Percentiles rank a stretch among this genome's conserved stretches.
phyloP scores from a whole-genome alignment of 2,113 vertebrate species.

The Elgaria multicarinata region DNA sequence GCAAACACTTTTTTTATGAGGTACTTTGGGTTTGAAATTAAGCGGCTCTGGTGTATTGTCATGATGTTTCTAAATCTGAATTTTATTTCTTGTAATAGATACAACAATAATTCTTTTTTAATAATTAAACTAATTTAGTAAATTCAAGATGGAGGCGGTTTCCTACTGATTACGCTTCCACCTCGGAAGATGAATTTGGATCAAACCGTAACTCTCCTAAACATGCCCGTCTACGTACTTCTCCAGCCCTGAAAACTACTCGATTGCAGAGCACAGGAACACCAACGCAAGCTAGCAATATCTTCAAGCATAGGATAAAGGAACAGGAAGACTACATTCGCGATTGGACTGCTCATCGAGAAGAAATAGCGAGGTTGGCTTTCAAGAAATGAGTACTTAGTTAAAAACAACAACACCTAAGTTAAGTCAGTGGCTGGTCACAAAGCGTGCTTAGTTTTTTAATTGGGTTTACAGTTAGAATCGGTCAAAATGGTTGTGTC shows the following conservation, averaged over 20 bases:
- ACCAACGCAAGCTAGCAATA: slow-evolving; percentile 79
- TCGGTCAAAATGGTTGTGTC: background rate
- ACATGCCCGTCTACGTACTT: slow-evolving; percentile 88
- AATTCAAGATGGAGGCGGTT: slow-evolving; percentile 97
- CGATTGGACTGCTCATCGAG: slow-evolving; percentile 98
- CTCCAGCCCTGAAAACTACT: slow-evolving; percentile 86
- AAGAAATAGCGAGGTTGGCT: slow-evolving; percentile 96
- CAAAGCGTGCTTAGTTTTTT: background rate
- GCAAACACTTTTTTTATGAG: slow-evolving; percentile 69
- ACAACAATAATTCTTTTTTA: slow-evolving; percentile 84
- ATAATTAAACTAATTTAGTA: slow-evolving; percentile 87
- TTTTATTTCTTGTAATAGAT: slow-evolving; percentile 65
- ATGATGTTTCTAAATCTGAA: slow-evolving; percentile 70
- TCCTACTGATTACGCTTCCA: slow-evolving; percentile 98
- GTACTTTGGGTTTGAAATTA: slow-evolving; percentile 62
- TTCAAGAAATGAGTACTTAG: background rate
- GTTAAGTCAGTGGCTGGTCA: background rate
- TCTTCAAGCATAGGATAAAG: slow-evolving; percentile 93
- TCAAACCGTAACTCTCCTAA: slow-evolving; percentile 94
- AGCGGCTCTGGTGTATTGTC: slow-evolving; percentile 62
- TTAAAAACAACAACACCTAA: background rate
- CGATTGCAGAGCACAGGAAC: slow-evolving; percentile 83
- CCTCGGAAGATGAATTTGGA: slow-evolving; percentile 98
- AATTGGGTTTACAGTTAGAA: background rate
- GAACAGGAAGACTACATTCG: slow-evolving; percentile 98